Conservation (phyloP, 2,113 vertebrate genomes). For the Microcebus lehilahytsara region DNA sequence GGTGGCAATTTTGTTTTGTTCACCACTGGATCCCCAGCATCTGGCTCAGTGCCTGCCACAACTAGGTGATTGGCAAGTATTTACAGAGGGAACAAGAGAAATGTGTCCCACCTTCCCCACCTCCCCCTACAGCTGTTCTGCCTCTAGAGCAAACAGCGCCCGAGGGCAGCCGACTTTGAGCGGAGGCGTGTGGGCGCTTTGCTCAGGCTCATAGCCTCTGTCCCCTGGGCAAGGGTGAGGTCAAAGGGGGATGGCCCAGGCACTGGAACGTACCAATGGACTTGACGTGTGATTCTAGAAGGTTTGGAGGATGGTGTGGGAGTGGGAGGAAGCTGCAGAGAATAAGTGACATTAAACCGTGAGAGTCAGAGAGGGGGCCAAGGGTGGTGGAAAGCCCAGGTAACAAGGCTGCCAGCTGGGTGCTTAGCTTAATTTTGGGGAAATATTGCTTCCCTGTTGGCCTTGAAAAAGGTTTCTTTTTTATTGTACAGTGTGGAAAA, state of each 20-base stretch:
- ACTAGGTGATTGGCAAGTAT: background rate
- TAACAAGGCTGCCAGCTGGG: background rate
- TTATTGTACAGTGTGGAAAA: background rate
- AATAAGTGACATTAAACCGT: background rate
- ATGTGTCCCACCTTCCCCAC: background rate
- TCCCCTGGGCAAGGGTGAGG: background rate
- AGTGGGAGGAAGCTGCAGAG: background rate
- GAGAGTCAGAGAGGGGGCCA: background rate
- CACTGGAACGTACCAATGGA: background rate
- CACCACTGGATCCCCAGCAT: background rate
- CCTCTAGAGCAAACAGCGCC: background rate
- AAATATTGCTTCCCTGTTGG: background rate
- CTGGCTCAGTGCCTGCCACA: background rate
- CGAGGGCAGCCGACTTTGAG: background rate
- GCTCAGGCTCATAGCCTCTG: background rate
- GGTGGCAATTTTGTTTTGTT: background rate
- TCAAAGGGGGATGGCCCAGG: background rate
- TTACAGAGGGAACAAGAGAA: background rate
- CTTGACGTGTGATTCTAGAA: background rate
- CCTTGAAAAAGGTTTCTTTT: background rate
- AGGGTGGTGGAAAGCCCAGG: background rate
- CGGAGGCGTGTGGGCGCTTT: background rate
- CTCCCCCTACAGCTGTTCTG: background rate
- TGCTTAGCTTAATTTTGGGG: slow-evolving; percentile 3
- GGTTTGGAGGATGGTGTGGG: background rate